Evolutionary conservation across 1,140 invertebrate genomes (phyloP), one percentile per base, ranked within the genome.

Genomic region (Orchesella cincta): DNA sequence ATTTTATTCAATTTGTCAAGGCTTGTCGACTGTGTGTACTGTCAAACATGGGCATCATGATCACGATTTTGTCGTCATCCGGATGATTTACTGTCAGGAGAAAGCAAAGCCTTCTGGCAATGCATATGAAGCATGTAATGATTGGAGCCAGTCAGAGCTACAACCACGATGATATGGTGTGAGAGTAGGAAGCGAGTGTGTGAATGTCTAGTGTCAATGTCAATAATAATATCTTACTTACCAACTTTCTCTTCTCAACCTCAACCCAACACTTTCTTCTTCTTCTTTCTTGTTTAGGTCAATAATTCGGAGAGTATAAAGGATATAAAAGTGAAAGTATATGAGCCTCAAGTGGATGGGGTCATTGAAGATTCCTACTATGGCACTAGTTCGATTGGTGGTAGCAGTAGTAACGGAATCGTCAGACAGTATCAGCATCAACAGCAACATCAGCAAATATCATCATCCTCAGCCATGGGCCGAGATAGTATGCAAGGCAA

Each of bases 1-100:
- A 57, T 57, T 57, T 57, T 57, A 57, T 57, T 23, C 54, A 57
- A 57, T 57, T 57, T 57, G 54, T 57, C 54, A 57, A 57, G 54
- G 26, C 14, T 57, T 57, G 39, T 57, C 54, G 54, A 16, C 23
- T 5, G 54, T 26, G 54, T 8, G 5, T 5, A 46, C 39, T 57
- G 54, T 57, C 26, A 26, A 57, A 26, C 26, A 26, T 57, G 14
- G n/a, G n/a, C n/a, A 57, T n/a, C 54, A 57, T 23, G 54, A 57
- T 57, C 54, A 57, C 39, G 39, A 8, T 8, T 46, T 8, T 46
- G 39, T 46, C 20, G 8, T 12, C 39, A 46, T 46, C 20, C 20
- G 39, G 20, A 46, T 46, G 20, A 46, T 46, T 12, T 20, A 8
- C 39, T 46, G 39, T 20, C 8, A 46, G 39, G 8, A 46, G 8